These are phyloP conservation scores for Zaprionus obscuricornis DNA, from an alignment of 2,888 invertebrate genomes.

Conservation along the genomic window DNA sequence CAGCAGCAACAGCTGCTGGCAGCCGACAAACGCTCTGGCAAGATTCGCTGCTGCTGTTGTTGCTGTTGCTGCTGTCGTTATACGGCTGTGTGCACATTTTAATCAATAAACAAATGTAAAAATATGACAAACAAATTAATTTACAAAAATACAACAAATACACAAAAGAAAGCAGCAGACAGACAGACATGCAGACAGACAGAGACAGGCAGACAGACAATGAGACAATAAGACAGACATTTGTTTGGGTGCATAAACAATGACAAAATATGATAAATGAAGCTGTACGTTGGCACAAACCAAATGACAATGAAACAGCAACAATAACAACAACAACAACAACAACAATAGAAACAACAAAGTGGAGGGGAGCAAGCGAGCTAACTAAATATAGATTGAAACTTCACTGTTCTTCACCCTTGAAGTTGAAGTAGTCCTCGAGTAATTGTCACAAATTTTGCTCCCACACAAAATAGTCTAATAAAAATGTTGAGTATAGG, in stretches of 20 bases:
- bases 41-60: too few relatives aligned
- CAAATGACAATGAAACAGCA: constrained; percentile 27
- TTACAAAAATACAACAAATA: constrained; percentile 71
- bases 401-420: constrained; percentile 1
- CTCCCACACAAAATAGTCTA: constrained; percentile 70
- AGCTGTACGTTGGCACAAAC: constrained; percentile 29
- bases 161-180: constrained; percentile 14
- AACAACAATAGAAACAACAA: constrained; percentile 4
- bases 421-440: constrained; percentile 28
- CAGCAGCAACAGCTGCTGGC: constrained; percentile 44
- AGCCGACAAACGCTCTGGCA: constrained; percentile 30
- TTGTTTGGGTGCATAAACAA: constrained; percentile 34
- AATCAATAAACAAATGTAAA: constrained; percentile 78
- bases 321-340: constrained; percentile 23
- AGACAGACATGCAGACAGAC: too few relatives aligned
- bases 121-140: constrained; percentile 80
- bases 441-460: constrained; percentile 70
- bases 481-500: constrained; percentile 65
- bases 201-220: too few relatives aligned
- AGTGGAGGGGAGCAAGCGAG: constrained; percentile 8
- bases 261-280: constrained; percentile 71
- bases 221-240: not conserved
- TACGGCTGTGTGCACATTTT: constrained; percentile 61
- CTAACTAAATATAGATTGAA: constrained; percentile 60
- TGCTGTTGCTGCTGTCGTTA: too few relatives aligned